These are phyloP conservation scores for Parauchenoglanis ngamensis DNA, from an alignment of 2,797 vertebrate genomes.

Conservation along the genomic window DNA sequence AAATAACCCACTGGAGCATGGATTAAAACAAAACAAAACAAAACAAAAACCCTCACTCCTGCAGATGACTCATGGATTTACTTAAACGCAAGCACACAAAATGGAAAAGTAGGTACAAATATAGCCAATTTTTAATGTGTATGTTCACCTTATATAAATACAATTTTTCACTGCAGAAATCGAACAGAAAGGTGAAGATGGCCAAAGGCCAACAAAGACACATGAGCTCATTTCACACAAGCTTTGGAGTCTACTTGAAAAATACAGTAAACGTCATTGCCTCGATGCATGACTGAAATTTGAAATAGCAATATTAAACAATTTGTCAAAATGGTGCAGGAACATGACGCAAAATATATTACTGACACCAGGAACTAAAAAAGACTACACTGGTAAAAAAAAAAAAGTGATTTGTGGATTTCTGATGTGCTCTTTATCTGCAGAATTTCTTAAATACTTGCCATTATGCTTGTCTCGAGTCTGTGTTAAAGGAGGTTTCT, in stretches of 20 bases:
- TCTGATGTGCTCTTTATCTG: background rate
- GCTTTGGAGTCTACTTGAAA: background rate
- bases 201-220: background rate
- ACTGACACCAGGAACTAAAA: background rate
- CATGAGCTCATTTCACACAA: conserved; percentile 16
- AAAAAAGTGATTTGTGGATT: background rate
- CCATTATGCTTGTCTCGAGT: conserved; percentile 3
- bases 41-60: background rate
- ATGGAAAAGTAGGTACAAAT: background rate
- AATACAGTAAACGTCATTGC: conserved; percentile 26
- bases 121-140: background rate
- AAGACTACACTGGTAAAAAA: background rate
- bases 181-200: conserved; percentile 7
- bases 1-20: conserved; percentile 65
- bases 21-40: conserved; percentile 49
- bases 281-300: background rate
- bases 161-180: conserved; percentile 13
- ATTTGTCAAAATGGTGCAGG: conserved; percentile 23
- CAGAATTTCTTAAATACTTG: conserved; percentile 10
- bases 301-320: conserved; percentile 31
- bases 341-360: background rate
- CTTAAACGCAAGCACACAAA: conserved; percentile 26
- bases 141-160: conserved; percentile 23
- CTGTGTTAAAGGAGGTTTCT: conserved; percentile 2
- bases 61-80: conserved; percentile 15